A percentile compares a stretch with the other conserved stretches of the same genome.
These are phyloP conservation scores for Pavo muticus DNA, from an alignment of 2,113 vertebrate genomes.

Conservation along the genomic window DNA sequence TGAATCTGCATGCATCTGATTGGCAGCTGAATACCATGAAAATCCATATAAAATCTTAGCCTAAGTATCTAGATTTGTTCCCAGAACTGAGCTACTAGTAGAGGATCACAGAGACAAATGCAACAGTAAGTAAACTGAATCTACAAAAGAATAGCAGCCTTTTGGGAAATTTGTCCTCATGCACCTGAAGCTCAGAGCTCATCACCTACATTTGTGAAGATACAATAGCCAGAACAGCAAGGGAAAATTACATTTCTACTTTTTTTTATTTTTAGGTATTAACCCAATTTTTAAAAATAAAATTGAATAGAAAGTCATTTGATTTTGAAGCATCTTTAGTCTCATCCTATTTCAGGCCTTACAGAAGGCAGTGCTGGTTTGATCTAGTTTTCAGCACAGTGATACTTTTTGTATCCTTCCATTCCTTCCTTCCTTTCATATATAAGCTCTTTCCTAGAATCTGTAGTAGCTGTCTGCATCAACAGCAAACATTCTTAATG, in stretches of 20 bases:
- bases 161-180: not conserved
- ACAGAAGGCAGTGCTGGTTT: not conserved
- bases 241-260: not conserved
- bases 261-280: not conserved
- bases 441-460: not conserved
- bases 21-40: not conserved
- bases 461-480: not conserved
- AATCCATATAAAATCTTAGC: not conserved
- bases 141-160: not conserved
- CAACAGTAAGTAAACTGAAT: not conserved
- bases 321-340: not conserved
- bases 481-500: not conserved
- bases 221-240: constrained; percentile 22
- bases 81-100: not conserved
- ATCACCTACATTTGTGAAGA: constrained; percentile 43
- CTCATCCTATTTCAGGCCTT: not conserved
- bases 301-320: not conserved
- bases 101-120: not conserved
- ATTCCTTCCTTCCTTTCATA: not conserved
- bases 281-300: not conserved
- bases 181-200: constrained; percentile 18
- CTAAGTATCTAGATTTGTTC: not conserved
- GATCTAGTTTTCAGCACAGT: not conserved
- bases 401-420: not conserved
- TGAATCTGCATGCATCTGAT: constrained; percentile 40